phyloP scores from a whole-genome alignment of 2,797 vertebrate genomes.

The Phataginus tetradactyla region DNA sequence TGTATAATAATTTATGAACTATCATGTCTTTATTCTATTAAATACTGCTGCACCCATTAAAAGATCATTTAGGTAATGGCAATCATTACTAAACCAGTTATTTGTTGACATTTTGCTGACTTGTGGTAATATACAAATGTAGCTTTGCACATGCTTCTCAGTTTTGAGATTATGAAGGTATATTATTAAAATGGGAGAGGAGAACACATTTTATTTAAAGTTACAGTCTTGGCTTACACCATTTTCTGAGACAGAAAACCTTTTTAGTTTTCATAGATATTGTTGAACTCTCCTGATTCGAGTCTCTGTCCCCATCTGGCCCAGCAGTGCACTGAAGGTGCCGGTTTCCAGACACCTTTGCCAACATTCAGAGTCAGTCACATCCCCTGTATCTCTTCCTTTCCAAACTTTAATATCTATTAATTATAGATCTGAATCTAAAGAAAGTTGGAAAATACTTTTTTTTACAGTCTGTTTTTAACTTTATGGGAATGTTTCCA shows the following conservation, averaged over 20 bases:
- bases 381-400: neutral
- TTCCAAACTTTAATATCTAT: neutral
- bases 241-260: neutral
- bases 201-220: neutral
- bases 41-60: neutral
- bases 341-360: neutral
- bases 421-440: neutral
- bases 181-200: neutral
- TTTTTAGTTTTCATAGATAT: neutral
- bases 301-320: accelerated
- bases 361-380: neutral
- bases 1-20: neutral
- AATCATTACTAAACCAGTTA: neutral
- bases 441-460: neutral
- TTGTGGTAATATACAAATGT: neutral
- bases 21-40: neutral
- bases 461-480: neutral
- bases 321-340: accelerated
- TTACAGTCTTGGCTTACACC: neutral
- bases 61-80: neutral
- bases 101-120: neutral
- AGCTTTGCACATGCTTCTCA: neutral
- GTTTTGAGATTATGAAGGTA: neutral
- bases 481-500: neutral
- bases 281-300: neutral